Evolutionary conservation across 2,113 vertebrate species (phyloP).

Genomic region (Marmota monax): DNA sequence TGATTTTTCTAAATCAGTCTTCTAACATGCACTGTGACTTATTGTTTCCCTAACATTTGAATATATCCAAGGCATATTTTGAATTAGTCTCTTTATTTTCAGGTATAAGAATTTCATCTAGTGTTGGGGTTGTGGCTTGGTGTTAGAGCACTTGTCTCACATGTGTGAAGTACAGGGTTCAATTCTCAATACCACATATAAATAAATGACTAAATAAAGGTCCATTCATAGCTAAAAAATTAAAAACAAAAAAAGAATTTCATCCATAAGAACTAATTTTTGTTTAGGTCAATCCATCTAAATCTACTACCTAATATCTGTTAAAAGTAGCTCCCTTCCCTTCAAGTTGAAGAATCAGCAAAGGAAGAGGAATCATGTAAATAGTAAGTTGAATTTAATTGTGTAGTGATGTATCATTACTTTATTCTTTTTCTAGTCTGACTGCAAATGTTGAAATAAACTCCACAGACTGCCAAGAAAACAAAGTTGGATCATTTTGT

Average conservation of each 20-base stretch:
- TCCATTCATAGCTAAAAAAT: too few relatives aligned
- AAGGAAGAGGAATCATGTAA: not conserved
- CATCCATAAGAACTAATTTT: not conserved
- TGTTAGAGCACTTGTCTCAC: too few relatives aligned
- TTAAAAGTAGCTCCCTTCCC: not conserved
- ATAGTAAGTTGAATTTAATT: not conserved
- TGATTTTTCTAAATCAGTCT: not conserved
- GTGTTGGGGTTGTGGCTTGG: too few relatives aligned
- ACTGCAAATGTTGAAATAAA: not conserved
- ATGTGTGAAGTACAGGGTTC: too few relatives aligned
- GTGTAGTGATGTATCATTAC: not conserved
- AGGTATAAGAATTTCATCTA: not conserved
- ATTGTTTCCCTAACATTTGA: not conserved
- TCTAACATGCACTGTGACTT: not conserved
- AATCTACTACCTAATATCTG: not conserved
- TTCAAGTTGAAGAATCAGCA: not conserved
- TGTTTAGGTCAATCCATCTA: not conserved
- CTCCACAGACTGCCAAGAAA: not conserved
- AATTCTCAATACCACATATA: too few relatives aligned
- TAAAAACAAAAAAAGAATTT: not conserved
- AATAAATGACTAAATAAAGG: too few relatives aligned
- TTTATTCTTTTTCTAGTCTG: not conserved
- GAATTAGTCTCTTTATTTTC: not conserved
- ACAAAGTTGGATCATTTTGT: not conserved
- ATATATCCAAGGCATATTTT: not conserved